These are phyloP conservation scores for Brachyalestes nurse DNA, from an alignment of 2,797 vertebrate species.

Conservation along the genomic window DNA sequence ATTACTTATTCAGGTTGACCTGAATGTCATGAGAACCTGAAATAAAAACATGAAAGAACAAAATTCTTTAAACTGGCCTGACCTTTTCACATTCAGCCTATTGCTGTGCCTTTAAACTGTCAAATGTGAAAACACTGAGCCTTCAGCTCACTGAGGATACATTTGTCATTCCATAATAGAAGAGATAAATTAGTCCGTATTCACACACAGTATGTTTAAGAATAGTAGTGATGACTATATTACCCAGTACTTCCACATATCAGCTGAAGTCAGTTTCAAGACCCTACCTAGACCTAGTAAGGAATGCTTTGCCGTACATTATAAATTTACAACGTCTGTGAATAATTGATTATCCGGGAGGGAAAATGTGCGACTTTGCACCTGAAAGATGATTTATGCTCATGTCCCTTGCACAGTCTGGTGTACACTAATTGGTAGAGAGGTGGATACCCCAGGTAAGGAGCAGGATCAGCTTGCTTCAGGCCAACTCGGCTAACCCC, in stretches of 20 bases:
- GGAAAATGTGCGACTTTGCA: neutral
- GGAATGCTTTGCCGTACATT: constrained; percentile 15
- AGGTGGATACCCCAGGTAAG: neutral
- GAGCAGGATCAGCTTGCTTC: neutral
- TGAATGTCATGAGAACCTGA: too few relatives aligned
- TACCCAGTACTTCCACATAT: neutral
- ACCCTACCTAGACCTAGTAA: too few relatives aligned
- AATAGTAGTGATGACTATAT: too few relatives aligned
- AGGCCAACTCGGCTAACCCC: neutral
- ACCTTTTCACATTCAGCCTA: neutral
- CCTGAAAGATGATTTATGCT: constrained; percentile 36
- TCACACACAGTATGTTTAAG: neutral
- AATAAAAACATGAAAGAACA: too few relatives aligned
- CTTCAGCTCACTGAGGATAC: neutral
- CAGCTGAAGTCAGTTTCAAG: neutral
- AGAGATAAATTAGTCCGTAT: neutral
- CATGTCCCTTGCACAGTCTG: neutral
- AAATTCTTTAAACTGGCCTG: too few relatives aligned
- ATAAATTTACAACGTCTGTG: constrained; percentile 32
- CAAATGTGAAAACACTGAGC: neutral
- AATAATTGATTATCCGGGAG: constrained; percentile 32
- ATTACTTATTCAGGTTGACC: too few relatives aligned
- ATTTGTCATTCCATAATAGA: neutral
- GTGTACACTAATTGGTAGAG: constrained; percentile 10
- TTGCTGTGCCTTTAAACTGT: neutral